A percentile compares a stretch with the other conserved stretches of the same genome.
These are phyloP conservation scores for Eurystomus glaucurus DNA, from an alignment of 2,797 vertebrate genomes.

Conservation along the genomic window DNA sequence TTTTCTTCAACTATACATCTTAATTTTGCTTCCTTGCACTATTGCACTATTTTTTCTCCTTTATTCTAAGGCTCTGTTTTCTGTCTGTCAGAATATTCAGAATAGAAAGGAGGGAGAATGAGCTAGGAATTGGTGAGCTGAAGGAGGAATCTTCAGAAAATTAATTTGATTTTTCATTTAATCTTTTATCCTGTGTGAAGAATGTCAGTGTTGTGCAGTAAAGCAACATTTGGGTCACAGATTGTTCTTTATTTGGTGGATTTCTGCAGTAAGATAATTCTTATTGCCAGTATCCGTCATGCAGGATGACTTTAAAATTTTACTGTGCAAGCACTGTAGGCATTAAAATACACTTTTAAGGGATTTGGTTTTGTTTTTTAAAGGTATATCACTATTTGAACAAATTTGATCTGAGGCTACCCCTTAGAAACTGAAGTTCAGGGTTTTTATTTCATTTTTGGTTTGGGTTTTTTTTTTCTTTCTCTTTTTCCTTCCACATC, in stretches of 20 bases:
- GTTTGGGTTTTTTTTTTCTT: neutral
- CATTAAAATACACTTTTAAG: neutral
- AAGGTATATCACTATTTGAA: neutral
- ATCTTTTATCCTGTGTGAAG: neutral
- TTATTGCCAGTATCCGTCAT: neutral
- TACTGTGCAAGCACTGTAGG: neutral
- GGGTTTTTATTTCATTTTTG: neutral
- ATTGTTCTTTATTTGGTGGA: neutral
- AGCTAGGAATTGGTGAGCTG: neutral
- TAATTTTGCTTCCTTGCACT: neutral
- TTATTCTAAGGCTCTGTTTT: neutral
- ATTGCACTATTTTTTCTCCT: neutral
- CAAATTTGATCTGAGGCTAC: neutral
- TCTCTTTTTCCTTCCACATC: neutral
- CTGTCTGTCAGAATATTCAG: neutral
- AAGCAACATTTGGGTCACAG: neutral
- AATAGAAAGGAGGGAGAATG: neutral
- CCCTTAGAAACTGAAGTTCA: neutral
- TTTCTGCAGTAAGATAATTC: neutral
- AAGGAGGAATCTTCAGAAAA: neutral
- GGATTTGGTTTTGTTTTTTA: neutral
- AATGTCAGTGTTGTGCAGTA: neutral
- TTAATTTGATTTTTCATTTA: constrained; percentile 6
- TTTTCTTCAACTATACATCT: neutral
- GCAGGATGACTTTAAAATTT: neutral